Conservation (phyloP, 2,797 vertebrate genomes). For the Dromococcyx pavoninus region DNA sequence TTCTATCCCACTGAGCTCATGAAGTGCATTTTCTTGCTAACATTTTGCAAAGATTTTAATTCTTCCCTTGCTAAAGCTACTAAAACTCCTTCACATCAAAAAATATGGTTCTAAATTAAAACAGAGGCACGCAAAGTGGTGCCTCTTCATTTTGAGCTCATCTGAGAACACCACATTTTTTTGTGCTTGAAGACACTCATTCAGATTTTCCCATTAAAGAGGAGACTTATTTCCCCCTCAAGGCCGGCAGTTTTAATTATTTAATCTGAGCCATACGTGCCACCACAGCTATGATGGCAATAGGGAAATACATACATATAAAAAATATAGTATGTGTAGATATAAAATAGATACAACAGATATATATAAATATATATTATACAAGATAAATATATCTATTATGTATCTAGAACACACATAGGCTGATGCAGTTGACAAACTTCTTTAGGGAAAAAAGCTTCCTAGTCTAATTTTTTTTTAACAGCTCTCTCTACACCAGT, state of each 20-base stretch:
- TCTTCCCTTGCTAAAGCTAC: conserved; percentile 45
- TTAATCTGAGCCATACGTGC: background rate
- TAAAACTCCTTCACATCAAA: conserved; percentile 15
- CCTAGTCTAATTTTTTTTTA: background rate
- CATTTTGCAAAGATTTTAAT: conserved; percentile 57
- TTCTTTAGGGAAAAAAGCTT: background rate
- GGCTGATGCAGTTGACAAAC: background rate
- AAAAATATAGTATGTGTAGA: too few species aligned
- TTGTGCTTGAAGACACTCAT: conserved; percentile 51
- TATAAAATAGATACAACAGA: background rate
- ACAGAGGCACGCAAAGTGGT: background rate
- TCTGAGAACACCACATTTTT: conserved; percentile 16
- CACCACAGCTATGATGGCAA: too few species aligned
- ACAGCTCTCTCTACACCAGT: background rate
- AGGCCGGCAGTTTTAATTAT: conserved; percentile 34
- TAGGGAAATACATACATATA: too few species aligned
- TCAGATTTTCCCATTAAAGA: conserved; percentile 59
- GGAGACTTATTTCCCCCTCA: background rate
- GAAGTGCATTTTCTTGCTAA: conserved; percentile 71
- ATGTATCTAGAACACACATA: background rate
- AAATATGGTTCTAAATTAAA: conserved; percentile 52
- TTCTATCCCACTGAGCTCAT: conserved; percentile 57
- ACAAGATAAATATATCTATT: too few species aligned
- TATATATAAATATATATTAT: background rate
- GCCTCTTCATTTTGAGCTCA: background rate